Base-by-base conservation (phyloP, 2,113 vertebrate genomes). In the Otocyon megalotis region DNA sequence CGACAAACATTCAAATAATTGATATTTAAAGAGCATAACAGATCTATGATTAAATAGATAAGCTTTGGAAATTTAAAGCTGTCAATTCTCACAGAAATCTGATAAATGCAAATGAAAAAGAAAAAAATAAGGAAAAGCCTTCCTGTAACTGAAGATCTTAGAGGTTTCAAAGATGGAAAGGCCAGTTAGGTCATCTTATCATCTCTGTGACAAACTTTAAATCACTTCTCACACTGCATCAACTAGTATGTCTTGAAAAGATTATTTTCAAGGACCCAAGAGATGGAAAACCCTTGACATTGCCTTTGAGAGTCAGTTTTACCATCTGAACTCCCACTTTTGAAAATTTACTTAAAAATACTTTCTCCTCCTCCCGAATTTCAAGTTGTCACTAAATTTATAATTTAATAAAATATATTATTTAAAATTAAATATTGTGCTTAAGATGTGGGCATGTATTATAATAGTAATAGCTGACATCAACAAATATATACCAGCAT, bases 261-360 rank as follows among this genome's bases (percentile, higher is more conserved):
- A 53, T 30, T 67, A 72, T 79, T 97, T 94, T 96, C 89, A 96
- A 76, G 63, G 43, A 50, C 53, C 35, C 54, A 60, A 72, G 50
- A 24, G 13, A 48, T 28, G 19, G 22, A 53, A 72, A 79, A 60
- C 71, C 10, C 3, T 96, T 94, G 56, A 50, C 37, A 54, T 67
- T 96, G 82, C 80, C 35, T 92, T 92, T 79, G 26, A 71, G 76
- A 43, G 14, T 90, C 24, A 74, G 17, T 96, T 96, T 89, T 86
- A 79, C 17, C 24, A 71, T 87, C 30, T 91, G 28, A 79, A 65
- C n/a, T 69, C 30, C 50, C 16, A 2, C 22, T 85, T 96, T 90
- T 95, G 85, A 89, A 86, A 88, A 62, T 94, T 53, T 90, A 22
- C 72, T 93, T 86, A 32, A 93, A 96, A 81, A 53, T 54, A 79